Evolutionary conservation across 2,113 vertebrate genomes (phyloP), one percentile per base, ranked within the genome.

Genomic region (Potamarius usumacintae): DNA sequence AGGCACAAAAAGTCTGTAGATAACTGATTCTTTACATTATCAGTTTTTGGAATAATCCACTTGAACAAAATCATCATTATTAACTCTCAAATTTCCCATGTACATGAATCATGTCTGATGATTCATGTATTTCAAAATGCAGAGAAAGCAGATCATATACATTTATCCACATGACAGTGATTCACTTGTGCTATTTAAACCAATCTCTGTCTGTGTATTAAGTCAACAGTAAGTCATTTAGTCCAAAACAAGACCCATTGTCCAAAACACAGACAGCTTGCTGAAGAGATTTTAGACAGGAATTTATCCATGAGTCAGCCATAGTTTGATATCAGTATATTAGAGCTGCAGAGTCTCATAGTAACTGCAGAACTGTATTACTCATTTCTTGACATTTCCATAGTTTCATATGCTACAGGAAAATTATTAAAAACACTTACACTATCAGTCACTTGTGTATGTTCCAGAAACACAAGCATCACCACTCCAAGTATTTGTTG

Each of bases 261-360:
- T 88, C 83, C 67, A 80, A 34, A 34, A 80, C 55, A 82, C 67
- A 71, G 84, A 86, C 86, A 86, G 74, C 80, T 72, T 30, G 63
- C 48, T 2, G 5, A 63, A 58, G 18, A 81, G 1, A 48, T 34
- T 27, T 57, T 22, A 48, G 30, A 42, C 20, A 69, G 84, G 71
- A 88, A 90, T 84, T 25, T 84, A 83, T 76, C 50, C 63, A 62
- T 86, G 63, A 88, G 27, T 90, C 63, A 74, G 80, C 57, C 42
- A 63, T 72, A 62, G 83, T 71, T 55, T 83, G 52, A n/a, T 60
- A 63, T 67, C 55, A 52, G 57, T 58, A 15, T 4, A 10, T 55
- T 58, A 86, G 65, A 20, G 71, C 65, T 86, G 14, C 76, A 78
- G 58, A 65, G 25, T 27, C 20, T 67, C 55, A 84, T 53, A 80